phyloP scores from a whole-genome alignment of 2,113 vertebrate species.

The Nycticryphes semicollaris region DNA sequence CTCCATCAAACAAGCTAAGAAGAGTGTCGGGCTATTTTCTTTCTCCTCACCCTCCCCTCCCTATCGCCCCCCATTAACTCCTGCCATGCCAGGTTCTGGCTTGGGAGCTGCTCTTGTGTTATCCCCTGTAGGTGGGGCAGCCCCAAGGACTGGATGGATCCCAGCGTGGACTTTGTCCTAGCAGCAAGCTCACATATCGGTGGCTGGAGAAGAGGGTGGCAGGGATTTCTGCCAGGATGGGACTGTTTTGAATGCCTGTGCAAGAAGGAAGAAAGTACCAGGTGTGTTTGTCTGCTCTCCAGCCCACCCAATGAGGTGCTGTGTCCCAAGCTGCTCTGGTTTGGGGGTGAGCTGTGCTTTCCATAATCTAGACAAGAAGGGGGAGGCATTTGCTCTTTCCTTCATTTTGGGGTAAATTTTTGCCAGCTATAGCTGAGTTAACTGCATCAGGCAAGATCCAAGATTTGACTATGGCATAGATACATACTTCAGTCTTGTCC shows the following conservation, averaged over 20 bases:
- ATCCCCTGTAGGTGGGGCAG: background rate
- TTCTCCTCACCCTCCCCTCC: slow-evolving; percentile 70
- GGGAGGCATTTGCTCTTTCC: background rate
- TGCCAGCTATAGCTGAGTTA: background rate
- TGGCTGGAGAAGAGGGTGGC: background rate
- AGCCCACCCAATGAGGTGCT: background rate
- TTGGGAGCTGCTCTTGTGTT: background rate
- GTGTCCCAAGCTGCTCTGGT: background rate
- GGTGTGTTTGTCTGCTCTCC: background rate
- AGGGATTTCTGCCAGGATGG: background rate
- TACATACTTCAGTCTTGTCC: background rate
- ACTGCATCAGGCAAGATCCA: background rate
- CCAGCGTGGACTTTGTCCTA: background rate
- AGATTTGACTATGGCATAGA: background rate
- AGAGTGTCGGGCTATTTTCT: slow-evolving; percentile 71
- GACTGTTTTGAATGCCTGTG: background rate
- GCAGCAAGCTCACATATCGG: background rate
- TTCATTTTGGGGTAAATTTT: background rate
- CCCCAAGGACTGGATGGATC: background rate
- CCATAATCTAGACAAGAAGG: background rate
- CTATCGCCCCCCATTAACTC: slow-evolving; percentile 78
- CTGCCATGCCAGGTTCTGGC: slow-evolving; percentile 39
- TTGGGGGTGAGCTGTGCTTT: background rate
- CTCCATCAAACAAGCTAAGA: slow-evolving; percentile 90
- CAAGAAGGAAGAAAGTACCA: background rate